Conservation (phyloP, 1,140 invertebrate genomes). For the Dendrolimus kikuchii region DNA sequence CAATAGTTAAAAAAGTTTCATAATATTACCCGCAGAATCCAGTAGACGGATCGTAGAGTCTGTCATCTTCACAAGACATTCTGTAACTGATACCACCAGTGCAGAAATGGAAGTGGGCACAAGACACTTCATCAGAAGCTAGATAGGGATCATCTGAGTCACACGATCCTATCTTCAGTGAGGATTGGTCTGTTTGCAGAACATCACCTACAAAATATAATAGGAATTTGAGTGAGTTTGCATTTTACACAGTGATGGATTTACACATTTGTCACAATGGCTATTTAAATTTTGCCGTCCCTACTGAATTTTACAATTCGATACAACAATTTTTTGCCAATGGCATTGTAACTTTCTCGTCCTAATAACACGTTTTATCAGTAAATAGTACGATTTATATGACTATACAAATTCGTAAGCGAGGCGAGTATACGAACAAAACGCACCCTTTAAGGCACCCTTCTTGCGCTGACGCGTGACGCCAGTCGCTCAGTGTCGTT, state of each 20-base stretch:
- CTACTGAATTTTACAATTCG: no score
- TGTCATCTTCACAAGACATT: conserved; percentile 64
- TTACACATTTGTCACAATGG: no score
- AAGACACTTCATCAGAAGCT: conserved; percentile 76
- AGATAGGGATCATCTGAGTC: conserved; percentile 68
- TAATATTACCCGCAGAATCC: conserved; percentile 67
- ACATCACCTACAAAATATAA: conserved; percentile 34
- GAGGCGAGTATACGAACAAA: no score
- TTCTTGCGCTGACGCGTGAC: no score
- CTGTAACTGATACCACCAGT: conserved; percentile 75
- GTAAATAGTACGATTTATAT: no score
- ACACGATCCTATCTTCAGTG: conserved; percentile 61
- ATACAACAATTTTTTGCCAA: no score
- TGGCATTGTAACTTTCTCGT: no score
- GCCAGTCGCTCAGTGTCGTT: no score
- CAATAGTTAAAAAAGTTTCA: neutral
- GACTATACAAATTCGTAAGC: no score
- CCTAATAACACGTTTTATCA: no score
- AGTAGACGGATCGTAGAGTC: conserved; percentile 70
- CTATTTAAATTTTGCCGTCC: no score
- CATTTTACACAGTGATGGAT: neutral
- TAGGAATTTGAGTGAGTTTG: neutral
- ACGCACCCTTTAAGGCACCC: no score
- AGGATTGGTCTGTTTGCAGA: conserved; percentile 44
- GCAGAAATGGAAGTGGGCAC: conserved; percentile 79